These are phyloP conservation scores for Tragelaphus scriptus DNA, from an alignment of 2,113 vertebrate genomes.

Conservation along the genomic window DNA sequence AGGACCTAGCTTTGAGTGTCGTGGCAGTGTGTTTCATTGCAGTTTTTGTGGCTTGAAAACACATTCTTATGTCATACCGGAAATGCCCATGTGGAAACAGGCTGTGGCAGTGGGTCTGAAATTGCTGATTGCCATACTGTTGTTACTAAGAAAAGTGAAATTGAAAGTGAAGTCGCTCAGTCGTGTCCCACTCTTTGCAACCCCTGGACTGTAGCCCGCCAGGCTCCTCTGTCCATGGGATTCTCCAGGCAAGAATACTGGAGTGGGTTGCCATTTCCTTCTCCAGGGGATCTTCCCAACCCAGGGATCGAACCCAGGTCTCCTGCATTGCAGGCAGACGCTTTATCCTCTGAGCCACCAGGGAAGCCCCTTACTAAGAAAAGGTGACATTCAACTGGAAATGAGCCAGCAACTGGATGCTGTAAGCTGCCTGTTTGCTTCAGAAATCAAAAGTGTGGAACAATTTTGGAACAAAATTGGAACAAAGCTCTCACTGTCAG, in stretches of 20 bases:
- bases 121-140: background rate
- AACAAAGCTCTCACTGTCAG: background rate
- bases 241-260: too few species aligned
- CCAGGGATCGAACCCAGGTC: too few species aligned
- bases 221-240: too few species aligned
- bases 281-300: too few species aligned
- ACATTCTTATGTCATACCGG: background rate
- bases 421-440: background rate
- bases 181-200: too few species aligned
- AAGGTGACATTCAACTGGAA: background rate
- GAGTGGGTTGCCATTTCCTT: too few species aligned
- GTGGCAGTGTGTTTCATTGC: background rate
- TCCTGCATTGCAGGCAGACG: too few species aligned
- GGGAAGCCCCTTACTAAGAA: background rate
- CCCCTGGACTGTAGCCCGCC: too few species aligned
- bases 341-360: too few species aligned
- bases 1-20: background rate
- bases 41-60: background rate
- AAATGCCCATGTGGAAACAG: background rate
- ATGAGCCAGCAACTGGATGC: background rate
- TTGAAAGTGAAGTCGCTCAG: too few species aligned
- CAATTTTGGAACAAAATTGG: too few species aligned
- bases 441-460: background rate
- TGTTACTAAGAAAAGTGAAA: background rate
- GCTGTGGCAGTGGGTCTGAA: background rate